Evolutionary conservation across 2,888 invertebrate species (phyloP), one percentile per base, ranked within the genome.

Genomic region (Archips crataeganus): DNA sequence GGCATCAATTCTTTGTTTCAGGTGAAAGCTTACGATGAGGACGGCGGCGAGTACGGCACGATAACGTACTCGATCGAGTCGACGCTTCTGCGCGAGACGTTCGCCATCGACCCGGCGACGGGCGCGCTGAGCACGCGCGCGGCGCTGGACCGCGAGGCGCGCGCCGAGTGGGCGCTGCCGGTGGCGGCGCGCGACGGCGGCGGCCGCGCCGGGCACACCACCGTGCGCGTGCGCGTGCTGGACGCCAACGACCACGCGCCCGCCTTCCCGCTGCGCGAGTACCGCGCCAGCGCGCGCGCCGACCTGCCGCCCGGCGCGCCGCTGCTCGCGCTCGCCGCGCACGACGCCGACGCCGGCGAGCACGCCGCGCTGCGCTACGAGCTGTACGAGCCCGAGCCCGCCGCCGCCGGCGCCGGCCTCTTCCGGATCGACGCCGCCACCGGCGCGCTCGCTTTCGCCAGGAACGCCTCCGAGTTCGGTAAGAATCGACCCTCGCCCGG

Each of bases 191-290:
- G 96, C 47, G 99, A 99, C 91, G 96, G 96, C 57, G 98, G 98
- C 77, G 96, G 98, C 77, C 95, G 96, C 85, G 95, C 97, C 75
- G 97, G 97, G 32, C 97, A 97, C 88, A 95, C 97, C 60, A 95
- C 95, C 47, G 96, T 98, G 77, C 95, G 97, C 87, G 97, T 99
- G 57, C 96, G 96, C 87, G 97, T 99, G 64, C 94, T 95, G 34
- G 98, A 99, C 91, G 95, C 96, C 77, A 98, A 98, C 90, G 98
- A 98, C 87, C 97, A 98, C 89, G 93, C 96, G 67, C 98, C 99
- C 0, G 91, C 91, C 71, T 98, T 98, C 88, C 93, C 96, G 76
- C 93, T 97, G 74, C 96, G 95, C 78, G 97, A 98, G 88, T 98
- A 98, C 89, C 97, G 97, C 88, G 96, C 96, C 47, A 96, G 96